phyloP scores from a whole-genome alignment of 2,113 vertebrate species.

The Pachycephala philippinensis region DNA sequence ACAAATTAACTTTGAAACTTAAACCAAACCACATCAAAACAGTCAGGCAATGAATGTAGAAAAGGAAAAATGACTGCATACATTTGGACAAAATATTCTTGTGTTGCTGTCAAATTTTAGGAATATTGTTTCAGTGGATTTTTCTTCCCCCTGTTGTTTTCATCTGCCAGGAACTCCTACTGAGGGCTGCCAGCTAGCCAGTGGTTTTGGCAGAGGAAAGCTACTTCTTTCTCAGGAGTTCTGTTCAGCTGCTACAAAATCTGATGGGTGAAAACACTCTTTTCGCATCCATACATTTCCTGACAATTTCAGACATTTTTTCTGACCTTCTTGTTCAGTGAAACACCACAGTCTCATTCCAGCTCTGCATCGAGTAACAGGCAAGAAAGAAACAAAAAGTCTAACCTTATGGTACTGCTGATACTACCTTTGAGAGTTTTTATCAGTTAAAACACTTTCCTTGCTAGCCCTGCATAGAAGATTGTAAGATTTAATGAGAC shows the following conservation, averaged over 20 bases:
- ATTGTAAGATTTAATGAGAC: neutral
- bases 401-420: neutral
- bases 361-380: neutral
- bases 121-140: neutral
- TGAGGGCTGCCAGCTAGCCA: neutral
- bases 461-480: neutral
- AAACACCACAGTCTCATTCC: neutral
- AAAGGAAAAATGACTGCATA: neutral
- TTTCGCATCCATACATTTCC: neutral
- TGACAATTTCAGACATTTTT: neutral
- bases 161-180: neutral
- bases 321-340: neutral
- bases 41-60: rapidly evolving
- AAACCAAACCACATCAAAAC: neutral
- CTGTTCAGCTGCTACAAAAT: neutral
- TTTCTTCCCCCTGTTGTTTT: neutral
- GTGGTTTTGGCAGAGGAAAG: neutral
- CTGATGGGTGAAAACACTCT: neutral
- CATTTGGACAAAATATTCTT: neutral
- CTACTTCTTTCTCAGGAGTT: neutral
- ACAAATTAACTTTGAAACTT: neutral
- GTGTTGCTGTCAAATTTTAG: neutral
- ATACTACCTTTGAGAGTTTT: neutral
- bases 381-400: neutral
- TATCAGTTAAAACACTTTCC: neutral